Conservation (phyloP, 2,797 vertebrate species). For the Darevskia nairensis region DNA sequence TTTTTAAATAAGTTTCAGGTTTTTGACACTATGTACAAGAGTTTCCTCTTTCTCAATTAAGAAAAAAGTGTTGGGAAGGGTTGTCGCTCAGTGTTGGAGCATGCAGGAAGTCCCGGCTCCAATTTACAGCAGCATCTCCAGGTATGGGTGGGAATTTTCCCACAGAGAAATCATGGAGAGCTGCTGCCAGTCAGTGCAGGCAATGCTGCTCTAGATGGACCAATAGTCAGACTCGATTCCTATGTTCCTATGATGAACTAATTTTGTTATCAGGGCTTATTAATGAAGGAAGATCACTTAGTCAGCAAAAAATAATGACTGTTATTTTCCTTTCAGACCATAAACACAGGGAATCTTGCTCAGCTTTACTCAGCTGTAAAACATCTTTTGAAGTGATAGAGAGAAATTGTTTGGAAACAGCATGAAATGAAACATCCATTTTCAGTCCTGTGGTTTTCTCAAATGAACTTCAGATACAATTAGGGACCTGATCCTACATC, state of each 20-base stretch:
- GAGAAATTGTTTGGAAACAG: background rate
- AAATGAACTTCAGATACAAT: background rate
- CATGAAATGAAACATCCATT: background rate
- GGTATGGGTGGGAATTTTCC: no score
- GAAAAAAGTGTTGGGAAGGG: no score
- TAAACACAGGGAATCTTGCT: background rate
- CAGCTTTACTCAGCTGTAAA: background rate
- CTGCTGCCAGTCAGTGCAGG: no score
- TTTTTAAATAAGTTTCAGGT: background rate
- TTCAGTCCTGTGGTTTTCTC: background rate
- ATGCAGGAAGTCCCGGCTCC: no score
- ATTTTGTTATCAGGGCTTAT: no score
- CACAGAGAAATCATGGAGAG: no score
- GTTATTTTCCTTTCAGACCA: background rate
- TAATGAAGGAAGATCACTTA: background rate
- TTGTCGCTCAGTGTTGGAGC: no score
- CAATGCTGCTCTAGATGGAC: no score
- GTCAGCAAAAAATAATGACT: background rate
- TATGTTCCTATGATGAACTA: no score
- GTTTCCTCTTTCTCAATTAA: background rate
- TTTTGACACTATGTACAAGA: background rate
- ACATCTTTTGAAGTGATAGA: background rate
- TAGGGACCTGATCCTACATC: background rate
- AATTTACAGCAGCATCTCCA: no score
- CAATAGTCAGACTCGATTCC: no score